Base-by-base conservation (phyloP, 2,113 vertebrate species). In the Tor tambroides region DNA sequence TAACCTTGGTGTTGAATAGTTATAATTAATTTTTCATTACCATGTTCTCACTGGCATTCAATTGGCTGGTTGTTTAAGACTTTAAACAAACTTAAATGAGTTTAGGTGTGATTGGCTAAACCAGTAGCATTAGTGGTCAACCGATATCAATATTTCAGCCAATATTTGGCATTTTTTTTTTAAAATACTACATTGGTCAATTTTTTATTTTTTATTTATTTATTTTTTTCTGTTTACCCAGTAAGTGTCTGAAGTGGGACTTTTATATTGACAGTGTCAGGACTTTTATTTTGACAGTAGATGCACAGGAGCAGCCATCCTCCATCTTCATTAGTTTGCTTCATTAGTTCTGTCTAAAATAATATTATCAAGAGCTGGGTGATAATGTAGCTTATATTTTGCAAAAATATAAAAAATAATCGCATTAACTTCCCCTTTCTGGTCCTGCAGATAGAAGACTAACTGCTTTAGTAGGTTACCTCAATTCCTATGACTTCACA, bases 401-500 rank as follows among this genome's bases (percentile, higher is more conserved):
- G 61, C 10, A 0, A 0, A 12, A 3, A 26, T 63, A 26, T 63
- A 26, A 61, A 11, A 51, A n/a, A n/a, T n/a, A n/a, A n/a, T n/a
- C n/a, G n/a, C n/a, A n/a, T n/a, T 59, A 23, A 79, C 59, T 38
- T 65, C 46, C 75, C 15, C 26, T 78, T 78, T 75, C 10, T n/a
- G 69, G 19, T 5, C 15, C n/a, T n/a, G n/a, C n/a, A n/a, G 19
- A 78, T 17, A 30, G 51, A 46, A 78, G 14, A 72, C 8, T 41
- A 23, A 23, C 35, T 38, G 35, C 35, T 38, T 38, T 38, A 38
- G 5, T 38, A 38, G 35, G 35, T 38, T 38, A 38, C 35, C 35
- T 38, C 35, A 38, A 2, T 38, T 38, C 35, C 35, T 38, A 5
- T 38, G 35, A 38, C 35, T 3, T 38, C 35, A 38, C n/a, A n/a